Evolutionary conservation across 2,797 vertebrate species (phyloP), one percentile per base, ranked within the genome.

Genomic region (Monodelphis domestica): DNA sequence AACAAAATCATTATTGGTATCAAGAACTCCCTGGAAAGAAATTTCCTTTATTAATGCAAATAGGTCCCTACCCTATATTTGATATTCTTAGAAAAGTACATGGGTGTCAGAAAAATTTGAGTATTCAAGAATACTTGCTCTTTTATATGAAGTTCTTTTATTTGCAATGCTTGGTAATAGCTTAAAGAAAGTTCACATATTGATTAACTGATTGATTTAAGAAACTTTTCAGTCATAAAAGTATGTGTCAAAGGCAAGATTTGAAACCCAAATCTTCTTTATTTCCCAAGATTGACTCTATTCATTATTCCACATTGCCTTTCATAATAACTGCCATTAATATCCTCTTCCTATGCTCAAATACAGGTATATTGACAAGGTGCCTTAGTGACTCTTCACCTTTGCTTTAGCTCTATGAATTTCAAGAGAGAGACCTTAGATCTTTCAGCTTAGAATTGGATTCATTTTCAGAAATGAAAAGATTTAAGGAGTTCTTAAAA

Each of bases 381-480:
- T 78, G 38, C 70, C 59, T 93, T 87, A 96, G 88, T 0, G 51
- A 54, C 53, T 78, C 11, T 89, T 90, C 38, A n/a, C 29, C 10
- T 92, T 53, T 91, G 5, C 5, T 29, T 87, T 93, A 55, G 14
- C 30, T 15, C 50, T 54, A 15, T 92, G 59, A 95, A 88, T 51
- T 95, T 54, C 93, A 88, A 94, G 63, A 94, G 88, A 95, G 51
- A 95, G 53, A 51, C 89, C 38, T 89, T 70, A 33, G 63, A 29
- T 45, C 63, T 96, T 90, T 95, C 55, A 94, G 90, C 92, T 93
- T 51, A 5, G 33, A 95, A 95, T 55, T 38, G 3, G 54, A 91
- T 1, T 17, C 2, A 92, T 53, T 87, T 55, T 91, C 90, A 2
- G 90, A 93, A 94, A 88, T 70, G 84, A 87, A 38, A 96, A 92